These are phyloP conservation scores for Crepidodera aurea DNA, from an alignment of 2,888 invertebrate genomes.

Conservation along the genomic window DNA sequence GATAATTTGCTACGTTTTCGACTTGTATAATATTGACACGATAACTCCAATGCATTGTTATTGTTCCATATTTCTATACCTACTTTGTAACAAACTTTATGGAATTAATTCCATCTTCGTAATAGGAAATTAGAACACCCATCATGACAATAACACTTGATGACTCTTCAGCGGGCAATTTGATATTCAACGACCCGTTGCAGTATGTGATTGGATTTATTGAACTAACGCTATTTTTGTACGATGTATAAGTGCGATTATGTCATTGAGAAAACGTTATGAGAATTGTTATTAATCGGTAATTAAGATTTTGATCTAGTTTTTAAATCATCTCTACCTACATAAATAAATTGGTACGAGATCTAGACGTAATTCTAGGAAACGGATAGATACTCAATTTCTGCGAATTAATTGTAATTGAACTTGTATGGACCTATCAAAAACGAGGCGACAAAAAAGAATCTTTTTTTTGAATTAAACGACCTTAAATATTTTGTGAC, in stretches of 20 bases:
- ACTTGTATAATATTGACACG: too few relatives aligned
- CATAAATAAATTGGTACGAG: too few relatives aligned
- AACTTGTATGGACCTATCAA: too few relatives aligned
- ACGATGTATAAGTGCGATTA: background rate
- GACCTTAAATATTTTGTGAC: too few relatives aligned
- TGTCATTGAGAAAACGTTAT: background rate
- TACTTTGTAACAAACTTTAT: background rate
- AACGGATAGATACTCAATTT: too few relatives aligned
- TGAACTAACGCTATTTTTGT: background rate
- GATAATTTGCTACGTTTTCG: too few relatives aligned
- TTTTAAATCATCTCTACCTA: too few relatives aligned
- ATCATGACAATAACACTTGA: background rate
- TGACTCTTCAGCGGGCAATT: background rate
- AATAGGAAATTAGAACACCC: background rate
- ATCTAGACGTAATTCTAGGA: too few relatives aligned
- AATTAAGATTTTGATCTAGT: background rate
- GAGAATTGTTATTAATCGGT: background rate
- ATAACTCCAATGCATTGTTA: too few relatives aligned
- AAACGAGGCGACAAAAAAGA: too few relatives aligned
- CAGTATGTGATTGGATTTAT: background rate
- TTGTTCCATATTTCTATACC: background rate
- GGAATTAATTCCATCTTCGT: background rate
- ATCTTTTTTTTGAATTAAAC: too few relatives aligned
- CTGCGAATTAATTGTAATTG: too few relatives aligned
- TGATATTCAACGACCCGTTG: background rate